A percentile compares a stretch with the other conserved stretches of the same genome.
These are phyloP conservation scores for Moxostoma hubbsi DNA, from an alignment of 2,797 vertebrate species.

Conservation along the genomic window DNA sequence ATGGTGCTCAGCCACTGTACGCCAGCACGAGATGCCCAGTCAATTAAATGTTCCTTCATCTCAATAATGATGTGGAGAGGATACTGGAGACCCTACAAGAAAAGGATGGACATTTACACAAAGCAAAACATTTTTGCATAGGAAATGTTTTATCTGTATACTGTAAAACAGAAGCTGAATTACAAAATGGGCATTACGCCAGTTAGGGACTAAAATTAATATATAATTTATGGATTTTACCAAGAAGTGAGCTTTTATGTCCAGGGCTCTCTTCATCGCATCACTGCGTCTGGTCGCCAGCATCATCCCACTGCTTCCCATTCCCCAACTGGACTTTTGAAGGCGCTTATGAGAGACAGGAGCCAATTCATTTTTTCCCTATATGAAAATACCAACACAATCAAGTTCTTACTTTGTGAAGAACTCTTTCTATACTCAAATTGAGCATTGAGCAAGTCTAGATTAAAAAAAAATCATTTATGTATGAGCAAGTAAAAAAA, in stretches of 20 bases:
- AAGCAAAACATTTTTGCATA: too few relatives aligned
- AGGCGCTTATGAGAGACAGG: slow-evolving; percentile 60
- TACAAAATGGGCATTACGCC: background rate
- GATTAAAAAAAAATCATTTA: too few relatives aligned
- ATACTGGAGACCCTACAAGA: slow-evolving; percentile 87
- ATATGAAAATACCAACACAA: slow-evolving; percentile 38
- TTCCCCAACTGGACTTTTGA: slow-evolving; percentile 68
- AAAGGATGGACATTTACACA: background rate
- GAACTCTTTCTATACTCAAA: too few relatives aligned
- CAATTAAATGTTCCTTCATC: slow-evolving; percentile 92
- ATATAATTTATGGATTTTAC: slow-evolving; percentile 53
- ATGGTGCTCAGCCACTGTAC: slow-evolving; percentile 95
- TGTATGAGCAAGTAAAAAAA: background rate
- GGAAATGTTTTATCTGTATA: too few relatives aligned
- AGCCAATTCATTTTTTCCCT: slow-evolving; percentile 57
- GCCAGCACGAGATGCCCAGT: slow-evolving; percentile 92
- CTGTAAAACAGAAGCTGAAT: background rate
- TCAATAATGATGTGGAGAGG: slow-evolving; percentile 87
- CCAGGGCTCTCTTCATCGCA: slow-evolving; percentile 73
- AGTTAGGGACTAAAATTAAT: background rate
- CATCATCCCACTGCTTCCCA: slow-evolving; percentile 70
- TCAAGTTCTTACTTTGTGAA: background rate
- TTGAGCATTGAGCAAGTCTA: background rate
- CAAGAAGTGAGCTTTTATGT: slow-evolving; percentile 76
- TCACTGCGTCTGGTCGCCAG: slow-evolving; percentile 61